Percentiles rank a stretch among this genome's conserved stretches.
Conservation (phyloP, 2,888 invertebrate genomes). For the Tenodera sinensis region DNA sequence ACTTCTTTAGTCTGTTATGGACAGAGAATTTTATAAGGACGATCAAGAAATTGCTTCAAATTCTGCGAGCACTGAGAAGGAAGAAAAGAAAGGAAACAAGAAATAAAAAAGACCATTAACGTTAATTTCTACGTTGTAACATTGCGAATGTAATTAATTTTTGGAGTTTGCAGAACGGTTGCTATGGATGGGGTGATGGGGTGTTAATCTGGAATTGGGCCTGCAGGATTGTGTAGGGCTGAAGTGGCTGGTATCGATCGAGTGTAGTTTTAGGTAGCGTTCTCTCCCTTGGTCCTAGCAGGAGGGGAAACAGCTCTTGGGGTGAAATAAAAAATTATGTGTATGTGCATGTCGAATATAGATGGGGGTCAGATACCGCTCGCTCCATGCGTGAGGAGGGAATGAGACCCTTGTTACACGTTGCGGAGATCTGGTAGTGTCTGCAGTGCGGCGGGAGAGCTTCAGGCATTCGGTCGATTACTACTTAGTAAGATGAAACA, state of each 20-base stretch:
- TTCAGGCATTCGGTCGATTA: neutral
- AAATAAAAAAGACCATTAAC: too few species aligned
- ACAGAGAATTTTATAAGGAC: too few species aligned
- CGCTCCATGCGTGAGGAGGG: neutral
- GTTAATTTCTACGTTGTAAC: too few species aligned
- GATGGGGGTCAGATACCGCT: neutral
- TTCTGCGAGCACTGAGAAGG: too few species aligned
- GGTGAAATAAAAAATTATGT: neutral
- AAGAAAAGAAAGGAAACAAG: too few species aligned
- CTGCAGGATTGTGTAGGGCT: neutral
- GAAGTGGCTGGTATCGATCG: neutral
- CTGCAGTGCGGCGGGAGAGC: neutral
- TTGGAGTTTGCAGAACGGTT: neutral
- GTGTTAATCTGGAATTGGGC: neutral
- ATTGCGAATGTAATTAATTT: too few species aligned
- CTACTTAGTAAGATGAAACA: too few species aligned
- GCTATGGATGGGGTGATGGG: neutral
- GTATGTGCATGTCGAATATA: neutral
- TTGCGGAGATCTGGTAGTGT: neutral
- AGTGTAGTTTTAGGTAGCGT: neutral
- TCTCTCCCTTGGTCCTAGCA: neutral
- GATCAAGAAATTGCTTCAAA: too few species aligned
- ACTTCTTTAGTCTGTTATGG: too few species aligned
- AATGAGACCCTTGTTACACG: neutral
- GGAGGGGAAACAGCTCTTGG: neutral